phyloP scores from a whole-genome alignment of 37 sponge, comb jelly and placozoan species.

The Beroe ovata region DNA sequence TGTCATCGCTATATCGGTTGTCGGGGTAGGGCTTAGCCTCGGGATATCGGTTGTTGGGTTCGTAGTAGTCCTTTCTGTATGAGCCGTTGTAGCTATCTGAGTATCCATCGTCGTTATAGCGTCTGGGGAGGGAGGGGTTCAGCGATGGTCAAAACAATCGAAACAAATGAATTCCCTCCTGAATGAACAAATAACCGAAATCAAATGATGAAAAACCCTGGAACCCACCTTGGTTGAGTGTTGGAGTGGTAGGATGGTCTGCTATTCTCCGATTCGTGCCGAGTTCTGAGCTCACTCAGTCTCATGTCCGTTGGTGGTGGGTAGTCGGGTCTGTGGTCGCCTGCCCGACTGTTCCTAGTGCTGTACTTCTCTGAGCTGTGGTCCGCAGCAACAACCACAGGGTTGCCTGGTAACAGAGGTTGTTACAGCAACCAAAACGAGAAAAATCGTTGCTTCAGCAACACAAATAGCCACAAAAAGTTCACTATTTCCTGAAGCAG shows the following conservation, averaged over 20 bases:
- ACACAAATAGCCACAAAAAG: too few species aligned
- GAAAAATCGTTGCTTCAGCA: too few species aligned
- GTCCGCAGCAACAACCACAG: background rate
- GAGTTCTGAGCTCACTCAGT: slow-evolving; percentile 20
- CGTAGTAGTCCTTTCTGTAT: slow-evolving; percentile 9
- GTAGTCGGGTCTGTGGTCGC: background rate
- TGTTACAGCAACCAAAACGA: too few species aligned
- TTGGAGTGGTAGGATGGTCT: background rate
- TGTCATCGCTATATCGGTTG: slow-evolving; percentile 4
- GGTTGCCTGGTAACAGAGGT: slow-evolving; percentile 1
- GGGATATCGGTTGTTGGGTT: too few species aligned
- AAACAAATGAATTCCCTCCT: too few species aligned
- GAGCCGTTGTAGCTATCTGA: slow-evolving; percentile 8
- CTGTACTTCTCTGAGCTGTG: slow-evolving; percentile 31
- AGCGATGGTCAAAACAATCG: slow-evolving; percentile 2
- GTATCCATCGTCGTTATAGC: slow-evolving; percentile 10
- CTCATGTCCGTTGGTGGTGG: slow-evolving; percentile 26
- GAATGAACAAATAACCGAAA: too few species aligned
- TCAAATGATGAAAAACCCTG: too few species aligned
- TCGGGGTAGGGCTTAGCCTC: too few species aligned
- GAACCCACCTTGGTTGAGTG: slow-evolving; percentile 1
- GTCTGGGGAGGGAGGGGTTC: background rate
- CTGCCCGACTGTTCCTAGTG: slow-evolving; percentile 13
- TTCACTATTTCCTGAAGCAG: too few species aligned
- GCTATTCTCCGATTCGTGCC: background rate